Base-by-base conservation (phyloP, 2,888 invertebrate species). In the Phrixothrix hirtus region DNA sequence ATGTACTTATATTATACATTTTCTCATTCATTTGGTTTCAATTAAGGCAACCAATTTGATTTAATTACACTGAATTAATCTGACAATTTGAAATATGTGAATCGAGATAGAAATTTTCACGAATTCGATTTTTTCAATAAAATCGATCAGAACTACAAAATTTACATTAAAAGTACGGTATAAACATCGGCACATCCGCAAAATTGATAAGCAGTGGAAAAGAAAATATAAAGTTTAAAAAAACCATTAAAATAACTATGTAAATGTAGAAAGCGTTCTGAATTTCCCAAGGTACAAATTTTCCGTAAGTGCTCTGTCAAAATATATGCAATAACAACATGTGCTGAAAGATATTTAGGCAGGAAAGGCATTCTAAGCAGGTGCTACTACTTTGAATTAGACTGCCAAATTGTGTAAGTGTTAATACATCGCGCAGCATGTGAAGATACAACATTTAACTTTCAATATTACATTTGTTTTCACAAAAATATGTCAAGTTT, bases 291-390 rank as follows among this genome's bases (percentile, higher is more conserved):
- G 21, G 7, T 21, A 21, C 21, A 21, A 7, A 21, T 21, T 21
- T 21, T 21, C 21, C 21, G 3, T 21, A 21, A 21, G 21, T 21
- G 21, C 7, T 21, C 21, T 21, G 21, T 21, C 21, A 21, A 21
- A 21, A 21, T 21, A 21, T 21, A 21, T 21, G 21, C 21, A 21
- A 21, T 21, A 21, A 21, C 21, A 21, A 44, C 44, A 35, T 27
- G 12, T 27, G 44, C 35, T 27, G 21, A 43, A 43, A 14, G 44
- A 44, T 34, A 25, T 44, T 44, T 26, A 45, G 37, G 37, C 37
- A 30, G 30, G 45, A 45, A 31, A 36, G 37, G 37, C 29, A 37
- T 45, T 37, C 37, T 29, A 37, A 45, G 10, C 45, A 45, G 45
- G 37, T 45, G 45, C 31, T 37, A 37, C 45, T 10, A 30, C 35